These are phyloP conservation scores for Yponomeuta cagnagella DNA, from an alignment of 2,888 invertebrate species.

Conservation along the genomic window DNA sequence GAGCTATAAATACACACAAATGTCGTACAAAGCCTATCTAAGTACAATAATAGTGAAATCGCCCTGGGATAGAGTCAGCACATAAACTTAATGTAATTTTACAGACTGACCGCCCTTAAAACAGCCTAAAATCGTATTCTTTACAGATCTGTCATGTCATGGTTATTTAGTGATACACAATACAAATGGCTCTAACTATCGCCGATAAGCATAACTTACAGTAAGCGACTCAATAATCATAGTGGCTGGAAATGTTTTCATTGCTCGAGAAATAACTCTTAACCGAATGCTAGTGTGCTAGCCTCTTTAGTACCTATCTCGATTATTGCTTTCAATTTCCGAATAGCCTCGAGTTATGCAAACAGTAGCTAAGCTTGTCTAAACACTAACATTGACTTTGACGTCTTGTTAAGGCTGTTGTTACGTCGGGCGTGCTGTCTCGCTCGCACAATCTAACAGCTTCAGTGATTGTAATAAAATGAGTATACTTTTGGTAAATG, in stretches of 20 bases:
- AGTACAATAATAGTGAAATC: background rate
- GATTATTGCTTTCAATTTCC: background rate
- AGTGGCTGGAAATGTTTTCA: background rate
- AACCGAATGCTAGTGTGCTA: background rate
- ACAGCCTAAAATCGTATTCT: no score
- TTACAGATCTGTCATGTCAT: no score
- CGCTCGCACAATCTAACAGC: no score
- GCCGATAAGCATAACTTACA: background rate
- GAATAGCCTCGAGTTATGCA: background rate
- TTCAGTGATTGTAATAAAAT: no score
- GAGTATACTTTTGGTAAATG: no score
- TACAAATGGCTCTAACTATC: background rate
- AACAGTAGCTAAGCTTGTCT: no score
- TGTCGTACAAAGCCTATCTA: constrained; percentile 32
- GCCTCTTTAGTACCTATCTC: background rate
- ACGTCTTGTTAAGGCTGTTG: no score
- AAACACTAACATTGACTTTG: no score
- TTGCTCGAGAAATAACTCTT: background rate
- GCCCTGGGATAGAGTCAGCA: background rate
- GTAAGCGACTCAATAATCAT: background rate
- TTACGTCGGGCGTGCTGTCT: no score
- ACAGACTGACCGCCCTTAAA: no score
- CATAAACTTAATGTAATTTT: background rate
- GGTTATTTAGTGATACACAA: no score
- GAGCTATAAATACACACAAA: constrained; percentile 42